Conservation (phyloP, 2,888 invertebrate genomes). For the Omphaloscelis lunosa region DNA sequence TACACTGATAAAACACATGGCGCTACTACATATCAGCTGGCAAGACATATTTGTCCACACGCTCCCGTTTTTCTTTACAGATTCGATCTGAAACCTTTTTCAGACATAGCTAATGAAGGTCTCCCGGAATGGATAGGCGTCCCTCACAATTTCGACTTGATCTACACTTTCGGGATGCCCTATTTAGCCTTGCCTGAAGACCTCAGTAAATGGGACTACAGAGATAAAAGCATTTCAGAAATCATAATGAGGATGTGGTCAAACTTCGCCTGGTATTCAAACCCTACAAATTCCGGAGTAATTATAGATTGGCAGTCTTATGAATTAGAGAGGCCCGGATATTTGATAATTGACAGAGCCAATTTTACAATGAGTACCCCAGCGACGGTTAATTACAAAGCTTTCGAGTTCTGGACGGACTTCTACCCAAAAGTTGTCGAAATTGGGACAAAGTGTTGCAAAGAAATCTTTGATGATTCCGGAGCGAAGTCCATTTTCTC, state of each 20-base stretch:
- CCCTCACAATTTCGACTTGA: conserved; percentile 95
- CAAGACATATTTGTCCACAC: conserved; percentile 91
- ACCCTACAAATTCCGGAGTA: conserved; percentile 93
- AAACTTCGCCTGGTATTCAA: conserved; percentile 94
- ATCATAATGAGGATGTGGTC: conserved; percentile 95
- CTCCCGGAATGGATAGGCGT: conserved; percentile 95
- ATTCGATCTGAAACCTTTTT: conserved; percentile 94
- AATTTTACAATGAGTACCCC: conserved; percentile 94
- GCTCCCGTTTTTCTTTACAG: conserved; percentile 93
- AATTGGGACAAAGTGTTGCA: conserved; percentile 94
- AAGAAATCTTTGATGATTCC: conserved; percentile 88
- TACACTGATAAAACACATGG: conserved; percentile 94
- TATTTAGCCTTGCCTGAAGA: conserved; percentile 92
- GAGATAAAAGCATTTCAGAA: conserved; percentile 95
- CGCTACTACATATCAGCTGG: conserved; percentile 93
- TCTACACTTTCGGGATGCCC: conserved; percentile 95
- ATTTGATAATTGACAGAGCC: conserved; percentile 93
- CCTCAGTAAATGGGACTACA: conserved; percentile 93
- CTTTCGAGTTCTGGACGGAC: conserved; percentile 96
- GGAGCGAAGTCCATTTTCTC: conserved; percentile 75
- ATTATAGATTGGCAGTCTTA: conserved; percentile 95
- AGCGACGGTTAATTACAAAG: conserved; percentile 93
- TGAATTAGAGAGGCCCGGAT: conserved; percentile 92
- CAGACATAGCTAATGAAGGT: conserved; percentile 91
- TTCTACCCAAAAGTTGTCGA: conserved; percentile 95